Base-by-base conservation (phyloP, 2,888 invertebrate species). In the Mimas tiliae region DNA sequence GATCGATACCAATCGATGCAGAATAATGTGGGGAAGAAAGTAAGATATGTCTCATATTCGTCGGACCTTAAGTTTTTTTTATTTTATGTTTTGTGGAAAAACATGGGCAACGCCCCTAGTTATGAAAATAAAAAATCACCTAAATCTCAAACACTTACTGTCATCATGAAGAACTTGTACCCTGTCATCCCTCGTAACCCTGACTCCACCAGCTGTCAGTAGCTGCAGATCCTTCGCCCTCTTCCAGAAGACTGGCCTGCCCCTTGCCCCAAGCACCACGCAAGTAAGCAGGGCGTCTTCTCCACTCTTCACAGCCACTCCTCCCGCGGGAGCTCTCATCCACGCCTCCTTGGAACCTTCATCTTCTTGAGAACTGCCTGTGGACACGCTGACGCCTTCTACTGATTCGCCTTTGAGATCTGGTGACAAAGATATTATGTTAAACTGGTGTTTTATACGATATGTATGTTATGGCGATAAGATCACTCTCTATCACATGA, bases 241-340 rank as follows among this genome's bases (percentile, higher is more conserved):
- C 83, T 96, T 95, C 97, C 97, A 97, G 80, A 97, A 94, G 65
- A 97, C 96, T 0, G 97, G 96, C 78, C 96, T 95, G 34, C 96
- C 95, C 48, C 95, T 96, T 2, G 95, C 94, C 42, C 96, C 95
- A 42, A 95, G 91, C 42, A 97, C 96, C 66, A 97, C 97, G 85
- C 97, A 97, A 12, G 97, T 97, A 63, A 97, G 94, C 51, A 97
- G 90, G 1, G 97, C 97, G 82, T 97, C 97, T 76, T 97, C 97
- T 12, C 97, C 97, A 65, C 85, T 87, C 74, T 84, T 83, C 16
- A 91, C 91, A 0, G 89, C 82, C 0, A 93, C 89, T 0, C 89
- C 89, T 0, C 89, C 88, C 0, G 83, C 79, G 0, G 93, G 92
- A 0, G 90, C 86, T 33, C 84, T 74, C 93, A 93, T 93, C 84